Evolutionary conservation across 35 echinoderm and acorn worm genomes (phyloP).

Genomic region (Heliocidaris tuberculata): DNA sequence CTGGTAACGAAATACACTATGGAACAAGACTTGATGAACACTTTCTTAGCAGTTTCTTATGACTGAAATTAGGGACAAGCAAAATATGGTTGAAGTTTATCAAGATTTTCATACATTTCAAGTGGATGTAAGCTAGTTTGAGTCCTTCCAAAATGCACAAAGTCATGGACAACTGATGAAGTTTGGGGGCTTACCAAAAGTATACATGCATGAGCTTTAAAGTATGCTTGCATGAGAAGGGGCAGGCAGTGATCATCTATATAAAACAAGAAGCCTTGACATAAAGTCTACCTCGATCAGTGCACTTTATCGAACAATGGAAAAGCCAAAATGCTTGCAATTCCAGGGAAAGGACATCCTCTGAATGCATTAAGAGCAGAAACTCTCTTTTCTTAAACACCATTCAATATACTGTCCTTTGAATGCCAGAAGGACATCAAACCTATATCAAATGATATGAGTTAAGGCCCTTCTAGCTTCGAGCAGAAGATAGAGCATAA

Average conservation of each 20-base stretch:
- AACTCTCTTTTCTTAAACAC: background rate
- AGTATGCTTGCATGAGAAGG: background rate
- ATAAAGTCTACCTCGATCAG: background rate
- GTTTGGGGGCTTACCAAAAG: no score
- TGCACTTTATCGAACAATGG: background rate
- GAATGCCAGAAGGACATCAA: background rate
- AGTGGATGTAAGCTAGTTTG: no score
- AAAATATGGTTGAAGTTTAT: no score
- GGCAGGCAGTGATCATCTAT: background rate
- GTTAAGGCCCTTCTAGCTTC: background rate
- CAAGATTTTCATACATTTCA: no score
- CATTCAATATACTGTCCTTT: background rate
- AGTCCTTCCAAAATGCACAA: no score
- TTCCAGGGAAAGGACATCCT: background rate
- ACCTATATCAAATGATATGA: background rate
- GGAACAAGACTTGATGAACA: no score
- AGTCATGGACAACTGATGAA: no score
- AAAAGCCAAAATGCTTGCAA: background rate
- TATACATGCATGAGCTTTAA: background rate
- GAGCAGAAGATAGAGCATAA: background rate
- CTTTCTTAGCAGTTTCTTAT: no score
- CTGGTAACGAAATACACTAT: no score
- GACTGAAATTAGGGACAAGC: no score
- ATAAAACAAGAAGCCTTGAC: background rate
- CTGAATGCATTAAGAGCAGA: background rate